Base-by-base conservation (phyloP, 1,140 invertebrate species). In the Cardiocondyla obscurior region DNA sequence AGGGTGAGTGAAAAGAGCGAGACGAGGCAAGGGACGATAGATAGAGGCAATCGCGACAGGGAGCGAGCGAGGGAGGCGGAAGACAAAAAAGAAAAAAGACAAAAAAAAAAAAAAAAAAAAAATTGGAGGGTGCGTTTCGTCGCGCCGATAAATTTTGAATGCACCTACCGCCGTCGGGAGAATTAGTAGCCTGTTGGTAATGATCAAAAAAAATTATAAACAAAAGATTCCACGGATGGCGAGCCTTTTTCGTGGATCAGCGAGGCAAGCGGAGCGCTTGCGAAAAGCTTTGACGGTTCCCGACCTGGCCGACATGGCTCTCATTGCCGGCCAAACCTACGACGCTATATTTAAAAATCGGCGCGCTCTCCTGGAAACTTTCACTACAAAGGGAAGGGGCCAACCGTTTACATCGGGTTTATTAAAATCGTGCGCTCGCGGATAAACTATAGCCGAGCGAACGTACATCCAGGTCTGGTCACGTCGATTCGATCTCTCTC, bases 191-290 rank as follows among this genome's bases (percentile, higher is more conserved):
- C 91, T 91, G 89, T 91, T 88, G 90, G 91, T 93, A 92, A 94
- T 94, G 92, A 94, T 94, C 91, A 93, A 93, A 93, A 94, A 93
- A 94, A 93, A 87, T 93, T 93, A 93, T 94, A 94, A 94, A 93
- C 93, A 94, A 94, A 94, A 94, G 93, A 94, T 94, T 93, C 92
- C 93, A 94, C 93, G 93, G 93, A 94, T 93, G 93, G 93, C 90
- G 90, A 90, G 91, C 90, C 93, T 93, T 94, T 94, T 94, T 94
- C 93, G 93, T 93, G 93, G 93, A 92, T 94, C 92, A 93, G 89
- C 92, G 92, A 93, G 93, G 92, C 92, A 94, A 93, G 90, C 92
- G 90, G 90, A 90, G 70, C 83, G 92, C 90, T 92, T 91, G 89
- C 89, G 90, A 81, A 89, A 91, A 90, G 93, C 93, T 94, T 94